Conservation (phyloP, 2,888 invertebrate species). For the Cybosia mesomella region DNA sequence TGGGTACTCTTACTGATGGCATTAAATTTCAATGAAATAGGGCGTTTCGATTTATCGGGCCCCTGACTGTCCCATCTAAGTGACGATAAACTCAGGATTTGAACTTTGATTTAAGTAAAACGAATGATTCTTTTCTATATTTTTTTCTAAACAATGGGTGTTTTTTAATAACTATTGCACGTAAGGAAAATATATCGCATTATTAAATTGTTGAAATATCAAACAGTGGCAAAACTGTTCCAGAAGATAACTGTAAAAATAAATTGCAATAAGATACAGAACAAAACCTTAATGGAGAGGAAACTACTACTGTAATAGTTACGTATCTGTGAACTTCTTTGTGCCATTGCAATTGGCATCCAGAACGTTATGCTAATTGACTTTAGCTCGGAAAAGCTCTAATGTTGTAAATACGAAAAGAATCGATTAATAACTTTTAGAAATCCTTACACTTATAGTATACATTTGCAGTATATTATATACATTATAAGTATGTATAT, state of each 20-base stretch:
- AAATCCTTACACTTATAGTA: too few species aligned
- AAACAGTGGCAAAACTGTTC: too few species aligned
- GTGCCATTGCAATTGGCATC: background rate
- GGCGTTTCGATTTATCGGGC: conserved; percentile 4
- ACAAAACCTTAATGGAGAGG: background rate
- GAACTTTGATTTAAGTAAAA: background rate
- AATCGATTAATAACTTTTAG: background rate
- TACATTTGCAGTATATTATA: too few species aligned
- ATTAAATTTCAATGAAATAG: conserved; percentile 14
- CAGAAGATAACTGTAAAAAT: background rate
- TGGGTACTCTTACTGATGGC: background rate
- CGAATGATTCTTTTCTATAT: background rate
- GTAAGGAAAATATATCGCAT: background rate
- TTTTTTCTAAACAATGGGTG: background rate
- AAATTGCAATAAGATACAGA: background rate
- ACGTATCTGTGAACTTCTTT: background rate
- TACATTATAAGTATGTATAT: too few species aligned
- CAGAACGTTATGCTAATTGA: background rate
- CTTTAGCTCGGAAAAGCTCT: background rate
- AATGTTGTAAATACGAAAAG: background rate
- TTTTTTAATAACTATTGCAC: background rate
- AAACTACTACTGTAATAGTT: background rate
- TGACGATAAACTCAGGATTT: conserved; percentile 6
- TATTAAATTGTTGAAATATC: too few species aligned
- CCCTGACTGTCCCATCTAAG: conserved; percentile 3